phyloP scores from a whole-genome alignment of 2,888 invertebrate genomes.

The Erebia epiphron region DNA sequence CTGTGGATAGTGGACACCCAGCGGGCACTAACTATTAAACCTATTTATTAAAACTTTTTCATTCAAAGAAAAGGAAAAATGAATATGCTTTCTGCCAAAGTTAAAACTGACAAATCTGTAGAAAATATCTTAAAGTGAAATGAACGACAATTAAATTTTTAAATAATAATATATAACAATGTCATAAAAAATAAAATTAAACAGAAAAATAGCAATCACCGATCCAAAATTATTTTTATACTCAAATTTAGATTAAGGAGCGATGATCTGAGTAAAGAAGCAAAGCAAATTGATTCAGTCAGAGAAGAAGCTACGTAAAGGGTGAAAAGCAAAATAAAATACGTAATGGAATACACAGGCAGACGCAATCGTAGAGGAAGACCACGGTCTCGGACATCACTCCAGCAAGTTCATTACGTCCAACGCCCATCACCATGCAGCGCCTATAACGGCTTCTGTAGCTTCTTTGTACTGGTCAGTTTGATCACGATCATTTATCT shows the following conservation, averaged over 20 bases:
- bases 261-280: conserved; percentile 11
- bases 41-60: too few species aligned
- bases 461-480: conserved; percentile 55
- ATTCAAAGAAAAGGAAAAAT: too few species aligned
- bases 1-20: too few species aligned
- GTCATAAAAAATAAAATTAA: too few species aligned
- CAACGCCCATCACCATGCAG: conserved; percentile 45
- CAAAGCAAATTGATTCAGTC: not conserved
- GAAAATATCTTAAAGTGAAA: too few species aligned
- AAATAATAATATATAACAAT: too few species aligned
- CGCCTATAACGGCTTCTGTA: conserved; percentile 50
- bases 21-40: too few species aligned
- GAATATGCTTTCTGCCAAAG: too few species aligned
- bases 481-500: conserved; percentile 59
- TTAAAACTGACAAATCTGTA: too few species aligned
- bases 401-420: conserved; percentile 17
- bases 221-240: not conserved
- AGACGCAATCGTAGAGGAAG: conserved; percentile 56
- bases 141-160: too few species aligned
- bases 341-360: conserved; percentile 56
- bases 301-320: not conserved
- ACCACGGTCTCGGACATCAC: conserved; percentile 41
- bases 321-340: conserved; percentile 16
- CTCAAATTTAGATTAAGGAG: not conserved
- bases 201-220: not conserved